These are phyloP conservation scores for Drosophila nigritarsus DNA, from an alignment of 2,888 invertebrate species.

Conservation along the genomic window DNA sequence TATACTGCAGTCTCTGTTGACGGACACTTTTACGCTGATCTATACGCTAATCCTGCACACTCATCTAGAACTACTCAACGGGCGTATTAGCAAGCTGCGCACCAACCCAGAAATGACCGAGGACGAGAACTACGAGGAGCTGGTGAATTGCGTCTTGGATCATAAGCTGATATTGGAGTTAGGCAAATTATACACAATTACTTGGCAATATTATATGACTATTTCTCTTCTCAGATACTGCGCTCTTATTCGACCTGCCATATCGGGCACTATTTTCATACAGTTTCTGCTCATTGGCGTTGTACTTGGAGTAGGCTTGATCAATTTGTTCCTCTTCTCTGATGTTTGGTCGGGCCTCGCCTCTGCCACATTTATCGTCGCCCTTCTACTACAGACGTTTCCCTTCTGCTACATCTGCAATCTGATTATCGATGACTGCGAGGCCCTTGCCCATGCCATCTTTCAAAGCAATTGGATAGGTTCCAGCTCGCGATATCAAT, in stretches of 20 bases:
- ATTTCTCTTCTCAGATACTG: conserved; percentile 43
- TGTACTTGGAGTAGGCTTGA: conserved; percentile 64
- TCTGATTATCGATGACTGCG: conserved; percentile 70
- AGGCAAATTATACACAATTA: not conserved
- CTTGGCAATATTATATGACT: not conserved
- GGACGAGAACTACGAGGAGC: conserved; percentile 65
- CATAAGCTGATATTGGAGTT: conserved; percentile 75
- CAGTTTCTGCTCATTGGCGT: conserved; percentile 72
- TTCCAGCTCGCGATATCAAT: conserved; percentile 58
- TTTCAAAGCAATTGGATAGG: conserved; percentile 79
- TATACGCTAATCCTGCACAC: conserved; percentile 38
- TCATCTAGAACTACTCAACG: conserved; percentile 62
- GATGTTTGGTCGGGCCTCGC: conserved; percentile 62
- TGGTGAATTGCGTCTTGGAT: conserved; percentile 70
- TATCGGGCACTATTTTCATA: conserved; percentile 71
- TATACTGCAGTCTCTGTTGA: too few species aligned
- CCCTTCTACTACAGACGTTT: conserved; percentile 67
- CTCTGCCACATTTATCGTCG: conserved; percentile 54
- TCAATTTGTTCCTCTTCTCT: conserved; percentile 69
- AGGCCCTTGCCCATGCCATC: conserved; percentile 58
- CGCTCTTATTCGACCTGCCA: conserved; percentile 62
- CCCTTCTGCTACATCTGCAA: conserved; percentile 77
- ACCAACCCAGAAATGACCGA: conserved; percentile 41
- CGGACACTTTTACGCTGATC: conserved; percentile 26
- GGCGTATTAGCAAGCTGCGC: conserved; percentile 59